A percentile compares a stretch with the other conserved stretches of the same genome.
These are phyloP conservation scores for Eledone cirrhosa DNA, from an alignment of 2,888 invertebrate species.

Conservation along the genomic window DNA sequence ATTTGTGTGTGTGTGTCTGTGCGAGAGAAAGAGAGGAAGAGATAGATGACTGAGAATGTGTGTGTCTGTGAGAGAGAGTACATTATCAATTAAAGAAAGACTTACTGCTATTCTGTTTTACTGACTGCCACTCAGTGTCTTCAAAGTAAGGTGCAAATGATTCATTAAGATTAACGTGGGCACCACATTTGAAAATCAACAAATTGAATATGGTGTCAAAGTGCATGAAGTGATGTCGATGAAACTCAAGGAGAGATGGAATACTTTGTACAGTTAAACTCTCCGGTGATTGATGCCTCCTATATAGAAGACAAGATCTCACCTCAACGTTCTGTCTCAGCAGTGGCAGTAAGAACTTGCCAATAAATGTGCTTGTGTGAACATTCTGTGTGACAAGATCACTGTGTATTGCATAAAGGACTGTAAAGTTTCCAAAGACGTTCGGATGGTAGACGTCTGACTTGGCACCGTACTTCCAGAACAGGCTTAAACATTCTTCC, in stretches of 20 bases:
- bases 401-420: slow-evolving; percentile 43
- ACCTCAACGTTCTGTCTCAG: background rate
- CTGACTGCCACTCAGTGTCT: background rate
- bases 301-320: background rate
- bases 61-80: too few species aligned
- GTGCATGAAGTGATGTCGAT: background rate
- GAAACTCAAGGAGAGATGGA: background rate
- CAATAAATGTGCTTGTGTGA: background rate
- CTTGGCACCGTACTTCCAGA: slow-evolving; percentile 47
- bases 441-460: slow-evolving; percentile 49
- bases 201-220: background rate
- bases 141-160: background rate
- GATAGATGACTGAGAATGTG: too few species aligned
- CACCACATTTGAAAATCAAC: background rate
- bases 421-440: slow-evolving; percentile 46
- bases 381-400: slow-evolving; percentile 35
- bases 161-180: background rate
- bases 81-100: background rate
- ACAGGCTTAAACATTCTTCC: slow-evolving; percentile 41
- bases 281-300: background rate
- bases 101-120: background rate
- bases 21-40: too few species aligned
- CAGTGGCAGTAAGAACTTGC: background rate
- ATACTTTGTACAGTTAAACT: background rate
- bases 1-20: too few species aligned